Evolutionary conservation across 2,888 invertebrate species (phyloP).

Genomic region (Orthosia gracilis): DNA sequence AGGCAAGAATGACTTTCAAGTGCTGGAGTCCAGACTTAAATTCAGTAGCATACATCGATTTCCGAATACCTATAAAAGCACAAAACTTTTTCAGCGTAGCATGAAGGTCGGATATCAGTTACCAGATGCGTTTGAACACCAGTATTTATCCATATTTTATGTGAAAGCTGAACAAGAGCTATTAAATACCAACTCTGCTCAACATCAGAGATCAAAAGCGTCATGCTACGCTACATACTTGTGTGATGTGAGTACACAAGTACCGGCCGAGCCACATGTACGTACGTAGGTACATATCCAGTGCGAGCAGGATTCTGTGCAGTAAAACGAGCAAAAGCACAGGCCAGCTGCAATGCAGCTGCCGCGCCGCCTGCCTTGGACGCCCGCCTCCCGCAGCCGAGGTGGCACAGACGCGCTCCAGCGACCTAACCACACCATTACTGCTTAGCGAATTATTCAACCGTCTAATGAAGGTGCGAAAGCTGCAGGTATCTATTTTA

Average conservation of each 20-base stretch:
- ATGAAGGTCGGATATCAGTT: conserved; percentile 2
- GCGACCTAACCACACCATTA: conserved; percentile 67
- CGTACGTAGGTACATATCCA: conserved; percentile 25
- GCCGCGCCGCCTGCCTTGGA: conserved; percentile 68
- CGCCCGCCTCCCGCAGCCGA: conserved; percentile 67
- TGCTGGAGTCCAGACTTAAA: not conserved
- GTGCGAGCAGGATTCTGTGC: conserved; percentile 65
- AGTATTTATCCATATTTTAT: conserved; percentile 32
- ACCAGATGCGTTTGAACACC: conserved; percentile 13
- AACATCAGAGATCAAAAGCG: conserved; percentile 61
- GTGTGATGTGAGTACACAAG: conserved; percentile 10
- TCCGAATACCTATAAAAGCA: not conserved
- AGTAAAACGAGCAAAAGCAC: conserved; percentile 87
- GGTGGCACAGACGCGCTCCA: conserved; percentile 54
- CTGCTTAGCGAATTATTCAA: conserved; percentile 78
- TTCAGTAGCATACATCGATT: conserved; percentile 3
- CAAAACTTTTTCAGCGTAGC: not conserved
- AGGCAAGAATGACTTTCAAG: not conserved
- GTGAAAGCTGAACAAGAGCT: conserved; percentile 31
- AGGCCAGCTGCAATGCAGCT: conserved; percentile 89
- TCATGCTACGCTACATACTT: conserved; percentile 26
- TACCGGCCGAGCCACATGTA: conserved; percentile 27
- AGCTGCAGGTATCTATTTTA: conserved; percentile 18
- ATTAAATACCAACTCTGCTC: conserved; percentile 46
- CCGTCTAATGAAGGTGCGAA: conserved; percentile 76